A percentile compares a stretch with the other conserved stretches of the same genome.
Conservation (phyloP, 2,888 invertebrate genomes). For the Erannis defoliaria region DNA sequence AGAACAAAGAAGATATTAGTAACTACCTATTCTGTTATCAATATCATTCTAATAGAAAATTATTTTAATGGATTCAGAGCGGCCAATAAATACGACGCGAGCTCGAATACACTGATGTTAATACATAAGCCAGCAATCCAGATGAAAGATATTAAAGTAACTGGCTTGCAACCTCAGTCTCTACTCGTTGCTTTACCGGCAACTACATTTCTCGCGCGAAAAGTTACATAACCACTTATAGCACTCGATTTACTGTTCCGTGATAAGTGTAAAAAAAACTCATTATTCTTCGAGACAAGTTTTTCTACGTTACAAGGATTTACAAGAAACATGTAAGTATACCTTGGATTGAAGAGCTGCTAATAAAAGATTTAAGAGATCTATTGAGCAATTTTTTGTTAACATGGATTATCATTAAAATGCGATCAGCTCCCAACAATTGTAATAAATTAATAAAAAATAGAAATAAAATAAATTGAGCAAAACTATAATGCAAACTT, state of each 20-base stretch:
- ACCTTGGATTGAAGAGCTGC: background rate
- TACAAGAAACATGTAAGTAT: background rate
- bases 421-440: background rate
- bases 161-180: conserved; percentile 47
- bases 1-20: too few relatives aligned
- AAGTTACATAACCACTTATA: conserved; percentile 38
- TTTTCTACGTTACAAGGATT: background rate
- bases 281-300: background rate
- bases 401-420: background rate
- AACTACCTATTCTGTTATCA: conserved; percentile 9
- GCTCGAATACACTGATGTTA: conserved; percentile 42
- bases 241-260: conserved; percentile 3
- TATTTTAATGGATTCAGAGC: conserved; percentile 7
- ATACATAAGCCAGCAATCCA: conserved; percentile 45
- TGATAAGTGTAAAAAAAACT: conserved; percentile 1
- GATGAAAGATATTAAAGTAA: conserved; percentile 42
- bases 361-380: background rate
- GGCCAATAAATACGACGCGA: conserved; percentile 52
- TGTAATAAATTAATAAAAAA: background rate
- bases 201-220: conserved; percentile 44
- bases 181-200: conserved; percentile 47
- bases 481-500: background rate
- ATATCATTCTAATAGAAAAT: too few relatives aligned
- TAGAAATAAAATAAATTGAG: background rate
- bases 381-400: background rate